Evolutionary conservation across 2,113 vertebrate genomes (phyloP), one percentile per base, ranked within the genome.

Genomic region (Poeciliopsis occidentalis): DNA sequence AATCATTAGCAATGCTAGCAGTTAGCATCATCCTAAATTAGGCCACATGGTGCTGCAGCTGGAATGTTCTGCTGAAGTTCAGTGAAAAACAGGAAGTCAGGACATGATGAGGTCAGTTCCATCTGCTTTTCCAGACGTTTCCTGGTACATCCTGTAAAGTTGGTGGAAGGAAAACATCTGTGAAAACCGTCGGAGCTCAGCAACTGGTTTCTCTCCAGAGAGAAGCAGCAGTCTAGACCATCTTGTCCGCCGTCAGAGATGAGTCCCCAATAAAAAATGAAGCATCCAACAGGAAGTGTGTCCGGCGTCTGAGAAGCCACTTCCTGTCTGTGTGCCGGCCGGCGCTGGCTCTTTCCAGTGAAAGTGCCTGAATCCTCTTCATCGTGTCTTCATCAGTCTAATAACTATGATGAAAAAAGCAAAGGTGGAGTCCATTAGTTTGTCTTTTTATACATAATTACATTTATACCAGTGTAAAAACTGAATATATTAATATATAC

Each of bases 301-400:
- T 74, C n/a, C 4, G 13, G 39, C 39, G 39, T 37, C 34, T 37
- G 34, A 37, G 51, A 57, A 57, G 51, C 51, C 29, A 10, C 19
- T 13, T 67, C 66, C 15, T 29, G 66, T 67, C 13, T 0, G 7
- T 47, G 74, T 29, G 74, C 69, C 8, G 66, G 69, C 60, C 44
- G 12, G 66, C 8, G 37, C n/a, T 67, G 37, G 34, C 26, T 41
- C 24, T 27, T 22, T 27, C 44, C 65, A 67, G 65, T 85, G 81
- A 92, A 93, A 98, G 96, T 97, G 97, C 97, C 97, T 98, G 94
- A 97, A 96, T 93, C 93, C 91, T 79, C 61, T 76, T 75, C 92
- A 95, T 95, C 90, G 91, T 92, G 92, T 93, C 94, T 93, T 93
- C 93, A 91, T 95, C 93, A 94, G 93, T 92, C 17, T 24, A n/a